A percentile compares a stretch with the other conserved stretches of the same genome.
Conservation (phyloP, 2,797 vertebrate genomes). For the Pseudochaenichthys georgianus region DNA sequence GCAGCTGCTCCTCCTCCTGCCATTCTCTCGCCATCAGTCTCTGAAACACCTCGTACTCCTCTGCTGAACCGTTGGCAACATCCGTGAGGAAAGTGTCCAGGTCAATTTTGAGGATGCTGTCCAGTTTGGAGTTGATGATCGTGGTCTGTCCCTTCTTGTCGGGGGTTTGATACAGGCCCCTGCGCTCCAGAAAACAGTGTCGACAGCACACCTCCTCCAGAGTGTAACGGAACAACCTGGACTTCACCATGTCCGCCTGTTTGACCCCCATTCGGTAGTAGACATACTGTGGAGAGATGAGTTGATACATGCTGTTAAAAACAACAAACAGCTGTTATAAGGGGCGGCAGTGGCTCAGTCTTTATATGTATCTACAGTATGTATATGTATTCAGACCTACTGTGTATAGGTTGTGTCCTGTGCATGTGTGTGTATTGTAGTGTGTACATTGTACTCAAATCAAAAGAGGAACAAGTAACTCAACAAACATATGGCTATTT, state of each 20-base stretch:
- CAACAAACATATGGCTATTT: not conserved
- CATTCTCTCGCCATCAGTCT: conserved; percentile 89
- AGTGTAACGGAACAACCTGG: conserved; percentile 82
- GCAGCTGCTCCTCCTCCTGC: conserved; percentile 58
- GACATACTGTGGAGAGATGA: conserved; percentile 85
- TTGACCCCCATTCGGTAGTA: conserved; percentile 95
- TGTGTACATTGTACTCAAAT: not conserved
- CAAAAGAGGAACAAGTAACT: not conserved
- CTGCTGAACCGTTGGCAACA: conserved; percentile 83
- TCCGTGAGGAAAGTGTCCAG: conserved; percentile 84
- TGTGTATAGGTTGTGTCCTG: no score
- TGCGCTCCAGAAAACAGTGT: conserved; percentile 91
- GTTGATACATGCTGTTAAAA: conserved; percentile 1
- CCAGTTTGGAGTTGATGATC: conserved; percentile 88
- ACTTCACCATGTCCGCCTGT: conserved; percentile 89
- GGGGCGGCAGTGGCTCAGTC: no score
- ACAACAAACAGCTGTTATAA: not conserved
- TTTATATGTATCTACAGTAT: no score
- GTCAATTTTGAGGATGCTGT: conserved; percentile 79
- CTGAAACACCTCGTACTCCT: conserved; percentile 92
- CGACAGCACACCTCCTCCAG: conserved; percentile 88
- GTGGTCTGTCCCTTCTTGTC: conserved; percentile 91
- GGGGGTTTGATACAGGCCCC: conserved; percentile 91
- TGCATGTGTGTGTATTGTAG: no score
- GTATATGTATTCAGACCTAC: no score